Percentiles rank a stretch among this genome's conserved stretches.
Evolutionary conservation across 2,888 invertebrate genomes (phyloP).

Genomic region (Drosophila nigritarsus): DNA sequence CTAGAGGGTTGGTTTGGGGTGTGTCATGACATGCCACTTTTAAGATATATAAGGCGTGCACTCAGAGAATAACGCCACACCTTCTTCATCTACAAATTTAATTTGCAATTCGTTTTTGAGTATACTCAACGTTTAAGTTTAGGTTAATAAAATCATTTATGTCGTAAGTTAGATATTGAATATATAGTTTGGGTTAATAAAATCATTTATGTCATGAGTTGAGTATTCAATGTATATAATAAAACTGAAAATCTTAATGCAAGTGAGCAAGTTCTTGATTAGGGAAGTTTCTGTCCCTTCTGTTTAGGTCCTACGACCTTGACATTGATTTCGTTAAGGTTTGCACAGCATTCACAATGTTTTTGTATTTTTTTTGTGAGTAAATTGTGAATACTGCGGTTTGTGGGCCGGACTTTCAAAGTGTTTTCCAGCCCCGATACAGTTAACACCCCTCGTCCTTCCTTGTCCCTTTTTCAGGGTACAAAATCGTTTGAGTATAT

Average conservation of each 20-base stretch:
- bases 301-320: neutral
- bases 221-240: no score
- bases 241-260: neutral
- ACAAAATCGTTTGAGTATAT: slow-evolving; percentile 78
- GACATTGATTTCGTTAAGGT: neutral
- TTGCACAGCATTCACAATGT: neutral
- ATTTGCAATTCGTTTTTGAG: neutral
- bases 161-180: neutral
- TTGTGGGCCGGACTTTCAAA: slow-evolving; percentile 34
- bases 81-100: neutral
- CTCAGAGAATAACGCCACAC: neutral
- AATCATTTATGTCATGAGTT: neutral
- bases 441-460: slow-evolving; percentile 35
- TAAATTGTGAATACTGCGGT: slow-evolving; percentile 53
- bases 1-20: neutral
- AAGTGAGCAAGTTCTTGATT: neutral
- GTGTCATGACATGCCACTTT: slow-evolving; percentile 51
- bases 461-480: neutral
- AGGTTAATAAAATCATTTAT: neutral
- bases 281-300: neutral
- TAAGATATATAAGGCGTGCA: slow-evolving; percentile 44
- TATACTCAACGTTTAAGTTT: neutral
- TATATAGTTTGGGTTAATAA: neutral
- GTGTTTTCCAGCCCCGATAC: slow-evolving; percentile 14
- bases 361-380: neutral